Conservation (phyloP, 2,888 invertebrate species). For the Synanthedon myopaeformis region DNA sequence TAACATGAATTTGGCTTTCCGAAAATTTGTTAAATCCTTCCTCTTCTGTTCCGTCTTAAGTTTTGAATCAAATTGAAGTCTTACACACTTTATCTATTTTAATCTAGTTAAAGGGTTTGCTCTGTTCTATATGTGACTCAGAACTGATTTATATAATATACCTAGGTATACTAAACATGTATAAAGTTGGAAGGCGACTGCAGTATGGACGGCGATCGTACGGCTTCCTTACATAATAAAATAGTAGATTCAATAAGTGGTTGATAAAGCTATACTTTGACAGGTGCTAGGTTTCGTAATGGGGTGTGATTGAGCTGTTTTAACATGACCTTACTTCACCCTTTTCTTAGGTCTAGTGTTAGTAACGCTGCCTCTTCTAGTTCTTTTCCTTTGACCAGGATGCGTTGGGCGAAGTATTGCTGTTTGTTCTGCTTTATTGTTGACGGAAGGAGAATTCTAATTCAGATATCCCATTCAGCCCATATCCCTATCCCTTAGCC, state of each 20-base stretch:
- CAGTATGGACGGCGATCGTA: background rate
- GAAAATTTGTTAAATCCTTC: background rate
- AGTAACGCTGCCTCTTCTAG: too few species aligned
- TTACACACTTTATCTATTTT: constrained; percentile 7
- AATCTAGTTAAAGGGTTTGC: constrained; percentile 13
- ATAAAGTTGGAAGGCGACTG: background rate
- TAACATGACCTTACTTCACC: too few species aligned
- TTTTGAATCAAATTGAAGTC: constrained; percentile 21
- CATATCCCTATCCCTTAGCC: too few species aligned
- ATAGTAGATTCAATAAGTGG: background rate
- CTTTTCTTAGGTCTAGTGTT: too few species aligned
- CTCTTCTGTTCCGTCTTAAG: constrained; percentile 3
- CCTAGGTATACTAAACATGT: background rate
- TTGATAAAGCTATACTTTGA: background rate
- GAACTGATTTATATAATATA: background rate
- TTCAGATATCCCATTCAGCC: too few species aligned
- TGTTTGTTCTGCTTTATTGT: too few species aligned
- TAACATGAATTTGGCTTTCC: background rate
- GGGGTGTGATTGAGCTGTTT: too few species aligned
- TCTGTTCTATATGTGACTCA: background rate
- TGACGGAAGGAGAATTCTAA: too few species aligned
- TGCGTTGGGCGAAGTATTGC: too few species aligned
- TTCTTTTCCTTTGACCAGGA: too few species aligned
- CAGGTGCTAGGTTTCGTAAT: too few species aligned
- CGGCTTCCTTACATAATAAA: background rate